A percentile compares a stretch with the other conserved stretches of the same genome.
These are phyloP conservation scores for Romanogobio albipinnatus DNA, from an alignment of 2,113 vertebrate genomes.

Conservation along the genomic window DNA sequence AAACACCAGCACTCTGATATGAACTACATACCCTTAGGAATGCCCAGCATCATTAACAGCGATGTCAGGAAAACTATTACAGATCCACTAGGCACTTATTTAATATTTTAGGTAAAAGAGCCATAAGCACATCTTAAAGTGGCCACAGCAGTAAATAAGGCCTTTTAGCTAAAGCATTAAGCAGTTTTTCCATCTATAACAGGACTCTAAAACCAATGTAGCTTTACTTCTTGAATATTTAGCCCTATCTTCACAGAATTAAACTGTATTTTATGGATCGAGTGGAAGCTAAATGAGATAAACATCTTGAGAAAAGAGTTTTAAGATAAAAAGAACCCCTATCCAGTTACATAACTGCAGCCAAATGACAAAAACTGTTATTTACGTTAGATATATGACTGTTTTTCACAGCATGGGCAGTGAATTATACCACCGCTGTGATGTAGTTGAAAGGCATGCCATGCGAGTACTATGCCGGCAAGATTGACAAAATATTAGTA, in stretches of 20 bases:
- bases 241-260: neutral
- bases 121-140: constrained; percentile 55
- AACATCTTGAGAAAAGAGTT: neutral
- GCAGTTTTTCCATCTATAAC: neutral
- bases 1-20: neutral
- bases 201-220: neutral
- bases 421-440: constrained; percentile 29
- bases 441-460: constrained; percentile 9
- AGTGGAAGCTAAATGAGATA: neutral
- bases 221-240: neutral
- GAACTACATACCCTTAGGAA: neutral
- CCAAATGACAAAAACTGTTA: neutral
- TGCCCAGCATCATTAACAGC: neutral
- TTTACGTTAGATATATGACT: neutral
- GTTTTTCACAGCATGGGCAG: constrained; percentile 27
- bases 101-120: neutral
- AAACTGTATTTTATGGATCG: neutral
- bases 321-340: neutral
- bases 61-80: neutral
- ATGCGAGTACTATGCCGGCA: constrained; percentile 6
- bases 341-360: neutral
- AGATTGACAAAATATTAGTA: constrained; percentile 9
- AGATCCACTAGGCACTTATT: neutral
- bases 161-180: constrained; percentile 28
- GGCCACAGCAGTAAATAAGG: constrained; percentile 34